Evolutionary conservation across 2,888 invertebrate genomes (phyloP).

Genomic region (Dryococelus australis): DNA sequence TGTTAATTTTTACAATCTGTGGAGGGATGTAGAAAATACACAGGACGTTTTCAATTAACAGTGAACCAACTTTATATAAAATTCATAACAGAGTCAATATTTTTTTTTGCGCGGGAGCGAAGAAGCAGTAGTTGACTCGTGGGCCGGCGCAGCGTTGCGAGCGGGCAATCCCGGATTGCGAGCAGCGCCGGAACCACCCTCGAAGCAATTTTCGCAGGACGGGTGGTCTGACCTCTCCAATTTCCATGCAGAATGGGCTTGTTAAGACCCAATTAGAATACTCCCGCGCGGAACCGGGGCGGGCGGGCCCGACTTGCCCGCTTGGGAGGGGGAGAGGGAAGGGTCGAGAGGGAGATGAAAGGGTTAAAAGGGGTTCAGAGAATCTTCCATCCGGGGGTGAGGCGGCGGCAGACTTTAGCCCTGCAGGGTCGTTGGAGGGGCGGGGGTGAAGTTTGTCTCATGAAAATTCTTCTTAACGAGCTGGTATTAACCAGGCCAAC

Average conservation of each 20-base stretch:
- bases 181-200: neutral
- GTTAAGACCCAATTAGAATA: slow-evolving; percentile 9
- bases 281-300: neutral
- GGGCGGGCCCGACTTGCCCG: neutral
- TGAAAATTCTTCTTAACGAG: neutral
- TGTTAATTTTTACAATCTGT: too few relatives aligned
- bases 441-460: neutral
- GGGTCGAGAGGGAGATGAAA: neutral
- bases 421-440: neutral
- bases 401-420: neutral
- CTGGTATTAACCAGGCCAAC: neutral
- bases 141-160: too few relatives aligned
- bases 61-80: too few relatives aligned
- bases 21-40: too few relatives aligned
- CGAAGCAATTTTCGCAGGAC: slow-evolving; percentile 3
- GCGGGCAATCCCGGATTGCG: too few relatives aligned
- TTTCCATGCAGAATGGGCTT: slow-evolving; percentile 10
- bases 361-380: too few relatives aligned
- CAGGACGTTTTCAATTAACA: too few relatives aligned
- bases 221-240: neutral
- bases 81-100: too few relatives aligned
- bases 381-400: neutral
- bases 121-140: too few relatives aligned
- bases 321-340: neutral
- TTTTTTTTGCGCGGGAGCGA: too few relatives aligned